Percentiles rank a stretch among this genome's conserved stretches.
Conservation (phyloP, 2,797 vertebrate genomes). For the Corythornis leucogaster region DNA sequence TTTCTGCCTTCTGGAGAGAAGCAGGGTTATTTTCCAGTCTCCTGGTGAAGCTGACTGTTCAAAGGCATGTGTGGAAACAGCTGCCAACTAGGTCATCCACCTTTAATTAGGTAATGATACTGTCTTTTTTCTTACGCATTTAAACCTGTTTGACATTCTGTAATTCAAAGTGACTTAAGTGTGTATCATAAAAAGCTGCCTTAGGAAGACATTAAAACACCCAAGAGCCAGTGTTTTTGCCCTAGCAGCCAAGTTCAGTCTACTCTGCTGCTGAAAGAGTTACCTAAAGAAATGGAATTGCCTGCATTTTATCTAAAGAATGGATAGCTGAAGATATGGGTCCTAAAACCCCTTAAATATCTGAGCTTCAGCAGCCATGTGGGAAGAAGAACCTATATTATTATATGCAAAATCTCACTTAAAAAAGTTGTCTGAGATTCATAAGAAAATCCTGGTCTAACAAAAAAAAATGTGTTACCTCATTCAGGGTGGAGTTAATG, state of each 20-base stretch:
- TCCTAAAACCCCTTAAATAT: not conserved
- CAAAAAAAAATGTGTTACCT: not conserved
- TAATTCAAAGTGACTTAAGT: slow-evolving; percentile 47
- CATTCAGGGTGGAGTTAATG: not conserved
- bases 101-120: slow-evolving; percentile 52
- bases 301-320: not conserved
- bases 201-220: slow-evolving; percentile 7
- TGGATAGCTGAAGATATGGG: not conserved
- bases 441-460: not conserved
- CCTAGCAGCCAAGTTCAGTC: not conserved
- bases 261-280: not conserved
- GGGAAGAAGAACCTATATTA: not conserved
- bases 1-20: slow-evolving; percentile 73
- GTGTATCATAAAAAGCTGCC: slow-evolving; percentile 45
- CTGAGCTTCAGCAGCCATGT: not conserved
- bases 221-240: not conserved
- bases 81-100: slow-evolving; percentile 59
- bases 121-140: slow-evolving; percentile 21
- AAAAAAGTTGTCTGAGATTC: slow-evolving; percentile 2
- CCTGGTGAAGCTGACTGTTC: slow-evolving; percentile 49
- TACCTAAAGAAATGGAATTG: not conserved
- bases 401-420: not conserved
- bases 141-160: slow-evolving; percentile 45
- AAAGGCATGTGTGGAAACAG: slow-evolving; percentile 60
- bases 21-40: slow-evolving; percentile 74